Conservation (phyloP, 1,140 invertebrate species). For the Anastrepha ludens region DNA sequence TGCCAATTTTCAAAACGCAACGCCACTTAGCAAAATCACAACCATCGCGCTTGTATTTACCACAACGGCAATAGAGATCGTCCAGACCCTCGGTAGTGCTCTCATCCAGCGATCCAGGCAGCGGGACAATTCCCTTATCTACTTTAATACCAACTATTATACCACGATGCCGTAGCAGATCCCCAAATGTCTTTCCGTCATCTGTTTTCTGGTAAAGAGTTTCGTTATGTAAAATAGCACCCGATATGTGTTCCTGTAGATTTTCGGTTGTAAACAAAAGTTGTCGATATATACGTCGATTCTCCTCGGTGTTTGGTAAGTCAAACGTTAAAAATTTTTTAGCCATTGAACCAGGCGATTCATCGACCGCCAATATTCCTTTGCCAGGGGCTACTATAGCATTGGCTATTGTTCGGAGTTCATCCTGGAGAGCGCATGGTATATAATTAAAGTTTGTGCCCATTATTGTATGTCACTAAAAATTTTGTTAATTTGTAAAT, state of each 20-base stretch:
- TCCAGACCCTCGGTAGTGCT: constrained; percentile 40
- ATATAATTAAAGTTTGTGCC: constrained; percentile 9
- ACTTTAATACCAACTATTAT: constrained; percentile 51
- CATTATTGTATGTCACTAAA: neutral
- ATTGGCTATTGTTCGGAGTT: constrained; percentile 12
- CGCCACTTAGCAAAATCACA: constrained; percentile 54
- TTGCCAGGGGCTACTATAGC: constrained; percentile 9
- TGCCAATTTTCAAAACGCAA: constrained; percentile 43
- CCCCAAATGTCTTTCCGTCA: neutral
- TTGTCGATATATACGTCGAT: constrained; percentile 50
- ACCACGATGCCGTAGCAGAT: constrained; percentile 33
- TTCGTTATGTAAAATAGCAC: constrained; percentile 41
- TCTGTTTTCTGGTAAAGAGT: constrained; percentile 49
- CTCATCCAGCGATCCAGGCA: constrained; percentile 5
- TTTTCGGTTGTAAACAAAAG: constrained; percentile 38
- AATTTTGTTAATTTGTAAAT: constrained; percentile 19
- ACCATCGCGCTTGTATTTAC: constrained; percentile 49
- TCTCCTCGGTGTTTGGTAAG: constrained; percentile 36
- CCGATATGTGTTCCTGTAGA: constrained; percentile 24
- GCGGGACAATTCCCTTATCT: constrained; percentile 23
- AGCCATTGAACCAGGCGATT: neutral
- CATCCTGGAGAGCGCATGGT: constrained; percentile 7
- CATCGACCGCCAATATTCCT: constrained; percentile 50
- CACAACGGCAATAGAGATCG: constrained; percentile 21
- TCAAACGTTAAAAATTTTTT: neutral